Conservation (phyloP, 1,140 invertebrate species). For the Semibalanus balanoides region DNA sequence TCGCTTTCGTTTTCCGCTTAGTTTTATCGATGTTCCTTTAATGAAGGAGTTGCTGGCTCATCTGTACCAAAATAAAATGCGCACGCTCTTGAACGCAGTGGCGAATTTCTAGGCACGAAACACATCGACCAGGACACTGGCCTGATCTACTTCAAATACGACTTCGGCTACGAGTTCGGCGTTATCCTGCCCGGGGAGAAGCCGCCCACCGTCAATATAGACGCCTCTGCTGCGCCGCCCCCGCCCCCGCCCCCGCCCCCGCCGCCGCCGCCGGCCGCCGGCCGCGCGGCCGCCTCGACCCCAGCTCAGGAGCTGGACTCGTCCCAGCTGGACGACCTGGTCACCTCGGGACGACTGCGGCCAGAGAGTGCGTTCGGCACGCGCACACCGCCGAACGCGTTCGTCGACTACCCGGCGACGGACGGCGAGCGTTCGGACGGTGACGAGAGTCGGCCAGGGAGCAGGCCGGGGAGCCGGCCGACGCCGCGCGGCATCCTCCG, state of each 20-base stretch:
- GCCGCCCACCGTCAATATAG: constrained; percentile 26
- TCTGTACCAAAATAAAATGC: too few species aligned
- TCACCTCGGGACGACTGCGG: neutral
- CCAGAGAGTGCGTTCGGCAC: neutral
- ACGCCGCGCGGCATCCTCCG: too few species aligned
- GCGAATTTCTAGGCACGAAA: constrained; percentile 45
- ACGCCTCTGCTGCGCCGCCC: neutral
- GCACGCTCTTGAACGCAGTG: too few species aligned
- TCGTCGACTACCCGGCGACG: neutral
- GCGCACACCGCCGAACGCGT: neutral
- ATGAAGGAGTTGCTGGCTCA: too few species aligned
- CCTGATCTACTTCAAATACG: constrained; percentile 66
- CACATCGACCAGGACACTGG: constrained; percentile 58
- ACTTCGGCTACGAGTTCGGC: constrained; percentile 67
- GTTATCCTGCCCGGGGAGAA: constrained; percentile 52
- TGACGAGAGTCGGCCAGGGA: neutral
- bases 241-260: too few species aligned
- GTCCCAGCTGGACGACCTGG: neutral
- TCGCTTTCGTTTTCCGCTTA: too few species aligned
- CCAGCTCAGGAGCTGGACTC: neutral
- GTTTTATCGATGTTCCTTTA: too few species aligned
- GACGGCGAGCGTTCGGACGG: neutral
- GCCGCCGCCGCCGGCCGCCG: too few species aligned
- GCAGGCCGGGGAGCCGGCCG: too few species aligned
- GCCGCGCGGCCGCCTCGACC: too few species aligned